Percentiles rank a stretch among this genome's conserved stretches.
Evolutionary conservation across 2,888 invertebrate genomes (phyloP).

Genomic region (Brachyopa scutellaris): DNA sequence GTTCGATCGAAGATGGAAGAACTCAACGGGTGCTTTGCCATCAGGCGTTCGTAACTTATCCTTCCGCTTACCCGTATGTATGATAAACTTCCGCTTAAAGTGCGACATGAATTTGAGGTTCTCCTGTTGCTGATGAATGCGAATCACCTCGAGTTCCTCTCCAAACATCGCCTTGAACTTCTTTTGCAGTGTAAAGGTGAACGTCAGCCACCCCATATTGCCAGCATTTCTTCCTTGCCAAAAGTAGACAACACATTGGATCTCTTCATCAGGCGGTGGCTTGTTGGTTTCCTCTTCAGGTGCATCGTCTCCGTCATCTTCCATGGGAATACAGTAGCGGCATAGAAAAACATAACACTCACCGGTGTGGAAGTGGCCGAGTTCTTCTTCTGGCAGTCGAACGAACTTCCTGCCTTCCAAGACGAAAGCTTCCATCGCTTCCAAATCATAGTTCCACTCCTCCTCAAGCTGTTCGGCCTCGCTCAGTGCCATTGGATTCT

Average conservation of each 20-base stretch:
- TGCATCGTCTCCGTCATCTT: constrained; percentile 85
- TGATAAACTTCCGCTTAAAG: constrained; percentile 96
- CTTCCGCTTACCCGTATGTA: constrained; percentile 92
- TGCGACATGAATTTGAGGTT: constrained; percentile 99
- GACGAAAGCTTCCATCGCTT: constrained; percentile 98
- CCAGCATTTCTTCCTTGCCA: constrained; percentile 99
- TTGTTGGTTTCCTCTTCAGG: constrained; percentile 77
- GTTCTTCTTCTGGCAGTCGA: constrained; percentile 96
- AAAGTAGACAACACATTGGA: constrained; percentile 99
- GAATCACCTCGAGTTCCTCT: constrained; percentile 95
- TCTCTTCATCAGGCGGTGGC: constrained; percentile 82
- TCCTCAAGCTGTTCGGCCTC: constrained; percentile 95
- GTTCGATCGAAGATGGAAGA: constrained; percentile 97
- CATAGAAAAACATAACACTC: constrained; percentile 99
- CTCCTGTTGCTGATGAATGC: constrained; percentile 99
- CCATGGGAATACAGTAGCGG: constrained; percentile 93
- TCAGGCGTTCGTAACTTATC: constrained; percentile 80
- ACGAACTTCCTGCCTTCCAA: constrained; percentile 98
- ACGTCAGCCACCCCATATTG: constrained; percentile 99
- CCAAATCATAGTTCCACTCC: constrained; percentile 99
- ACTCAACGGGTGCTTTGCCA: constrained; percentile 87
- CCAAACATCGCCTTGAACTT: constrained; percentile 94
- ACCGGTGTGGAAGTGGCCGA: constrained; percentile 93
- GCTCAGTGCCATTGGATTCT: constrained; percentile 91
- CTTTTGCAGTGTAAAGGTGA: constrained; percentile 97